Evolutionary conservation across 53 echinoderm and acorn worm genomes (phyloP).

Genomic region (Zoroaster sp.): DNA sequence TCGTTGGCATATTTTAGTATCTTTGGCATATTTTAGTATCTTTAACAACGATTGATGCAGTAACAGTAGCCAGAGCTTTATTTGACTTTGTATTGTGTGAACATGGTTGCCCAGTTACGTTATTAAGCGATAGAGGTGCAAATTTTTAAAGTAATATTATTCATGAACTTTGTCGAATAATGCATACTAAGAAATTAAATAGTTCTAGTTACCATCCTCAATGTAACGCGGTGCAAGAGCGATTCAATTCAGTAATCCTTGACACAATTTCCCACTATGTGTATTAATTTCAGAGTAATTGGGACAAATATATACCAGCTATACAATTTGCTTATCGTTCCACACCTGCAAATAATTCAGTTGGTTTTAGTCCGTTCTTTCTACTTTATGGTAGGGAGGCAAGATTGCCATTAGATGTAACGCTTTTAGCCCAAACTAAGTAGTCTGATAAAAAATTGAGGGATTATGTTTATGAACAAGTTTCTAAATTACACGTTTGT

Average conservation of each 20-base stretch:
- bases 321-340: slow-evolving; percentile 25
- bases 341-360: not conserved
- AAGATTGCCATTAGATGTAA: not conserved
- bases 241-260: slow-evolving; percentile 46
- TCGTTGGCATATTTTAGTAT: slow-evolving; percentile 34
- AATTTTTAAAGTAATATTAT: slow-evolving; percentile 43
- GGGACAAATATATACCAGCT: slow-evolving; percentile 40
- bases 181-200: slow-evolving; percentile 33
- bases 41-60: not conserved
- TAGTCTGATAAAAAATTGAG: too few relatives aligned
- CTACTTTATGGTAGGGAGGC: slow-evolving; percentile 24
- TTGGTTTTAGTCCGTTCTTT: slow-evolving; percentile 28
- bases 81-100: slow-evolving; percentile 1
- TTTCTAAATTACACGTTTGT: too few relatives aligned
- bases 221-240: slow-evolving; percentile 47
- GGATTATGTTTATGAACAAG: too few relatives aligned
- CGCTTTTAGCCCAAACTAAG: not conserved
- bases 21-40: slow-evolving; percentile 36
- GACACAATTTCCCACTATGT: slow-evolving; percentile 58
- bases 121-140: slow-evolving; percentile 18
- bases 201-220: slow-evolving; percentile 46
- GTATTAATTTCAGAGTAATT: slow-evolving; percentile 32
- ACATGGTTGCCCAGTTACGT: slow-evolving; percentile 34
- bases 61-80: slow-evolving; percentile 24
- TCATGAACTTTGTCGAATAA: slow-evolving; percentile 38